These are phyloP conservation scores for Tupiocoris notatus DNA, from an alignment of 2,888 invertebrate genomes.

Conservation along the genomic window DNA sequence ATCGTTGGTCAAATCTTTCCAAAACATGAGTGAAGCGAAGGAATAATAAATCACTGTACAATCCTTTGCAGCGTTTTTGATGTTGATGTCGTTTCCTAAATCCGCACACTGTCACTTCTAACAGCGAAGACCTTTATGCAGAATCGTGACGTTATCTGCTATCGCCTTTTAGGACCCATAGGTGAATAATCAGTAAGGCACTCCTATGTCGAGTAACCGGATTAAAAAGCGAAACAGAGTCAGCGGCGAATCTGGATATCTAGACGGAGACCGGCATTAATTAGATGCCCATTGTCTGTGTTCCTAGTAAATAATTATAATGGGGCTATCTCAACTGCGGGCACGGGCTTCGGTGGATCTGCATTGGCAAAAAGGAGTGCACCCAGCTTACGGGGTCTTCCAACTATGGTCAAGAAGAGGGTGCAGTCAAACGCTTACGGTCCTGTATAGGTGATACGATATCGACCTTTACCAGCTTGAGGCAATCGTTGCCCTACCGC, in stretches of 20 bases:
- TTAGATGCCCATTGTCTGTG: constrained; percentile 25
- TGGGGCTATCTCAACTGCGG: constrained; percentile 23
- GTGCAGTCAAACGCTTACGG: neutral
- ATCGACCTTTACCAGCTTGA: neutral
- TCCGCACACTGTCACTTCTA: no score
- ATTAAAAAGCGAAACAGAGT: neutral
- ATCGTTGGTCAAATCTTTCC: no score
- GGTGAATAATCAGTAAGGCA: neutral
- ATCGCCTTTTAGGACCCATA: neutral
- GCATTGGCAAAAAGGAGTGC: no score
- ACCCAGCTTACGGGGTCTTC: neutral
- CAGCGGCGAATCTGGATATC: neutral
- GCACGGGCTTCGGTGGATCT: no score
- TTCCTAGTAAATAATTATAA: constrained; percentile 24
- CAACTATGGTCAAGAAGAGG: constrained; percentile 9
- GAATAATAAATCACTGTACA: no score
- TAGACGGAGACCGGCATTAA: neutral
- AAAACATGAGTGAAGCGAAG: no score
- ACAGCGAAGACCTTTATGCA: no score
- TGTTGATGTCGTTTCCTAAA: no score
- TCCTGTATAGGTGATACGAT: neutral
- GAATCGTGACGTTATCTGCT: no score
- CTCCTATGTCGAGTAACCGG: neutral
- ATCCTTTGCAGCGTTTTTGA: no score
- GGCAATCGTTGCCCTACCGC: neutral